Percentiles rank a stretch among this genome's conserved stretches.
phyloP scores from a whole-genome alignment of 2,797 vertebrate species.

The Hydrophis major region DNA sequence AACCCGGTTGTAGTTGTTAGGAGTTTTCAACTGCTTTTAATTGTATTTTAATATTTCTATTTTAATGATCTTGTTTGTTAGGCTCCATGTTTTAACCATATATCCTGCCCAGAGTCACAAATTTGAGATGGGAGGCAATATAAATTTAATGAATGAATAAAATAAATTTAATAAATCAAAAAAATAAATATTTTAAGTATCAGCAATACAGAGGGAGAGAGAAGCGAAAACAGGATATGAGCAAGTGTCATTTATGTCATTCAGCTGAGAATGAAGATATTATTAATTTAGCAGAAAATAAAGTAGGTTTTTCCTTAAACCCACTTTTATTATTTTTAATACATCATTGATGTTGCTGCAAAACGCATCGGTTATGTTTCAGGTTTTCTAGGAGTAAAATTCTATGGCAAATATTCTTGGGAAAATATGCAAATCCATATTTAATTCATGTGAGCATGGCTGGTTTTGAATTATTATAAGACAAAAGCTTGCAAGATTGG shows the following conservation, averaged over 20 bases:
- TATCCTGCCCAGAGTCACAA: not conserved
- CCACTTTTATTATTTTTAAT: not conserved
- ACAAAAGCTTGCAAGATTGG: not conserved
- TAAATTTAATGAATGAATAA: not conserved
- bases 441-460: not conserved
- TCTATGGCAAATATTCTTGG: no score
- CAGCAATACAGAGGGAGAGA: not conserved
- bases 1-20: not conserved
- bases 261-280: not conserved
- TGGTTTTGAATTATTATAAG: not conserved
- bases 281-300: not conserved
- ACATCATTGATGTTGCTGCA: not conserved
- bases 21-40: not conserved
- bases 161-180: not conserved
- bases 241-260: not conserved
- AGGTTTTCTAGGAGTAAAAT: not conserved
- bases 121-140: not conserved
- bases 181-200: not conserved
- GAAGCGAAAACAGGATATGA: not conserved
- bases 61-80: not conserved
- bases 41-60: not conserved
- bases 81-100: not conserved
- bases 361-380: no score
- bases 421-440: not conserved
- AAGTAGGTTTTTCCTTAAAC: not conserved